Evolutionary conservation across 2,113 vertebrate genomes (phyloP).

Genomic region (Otocyon megalotis): DNA sequence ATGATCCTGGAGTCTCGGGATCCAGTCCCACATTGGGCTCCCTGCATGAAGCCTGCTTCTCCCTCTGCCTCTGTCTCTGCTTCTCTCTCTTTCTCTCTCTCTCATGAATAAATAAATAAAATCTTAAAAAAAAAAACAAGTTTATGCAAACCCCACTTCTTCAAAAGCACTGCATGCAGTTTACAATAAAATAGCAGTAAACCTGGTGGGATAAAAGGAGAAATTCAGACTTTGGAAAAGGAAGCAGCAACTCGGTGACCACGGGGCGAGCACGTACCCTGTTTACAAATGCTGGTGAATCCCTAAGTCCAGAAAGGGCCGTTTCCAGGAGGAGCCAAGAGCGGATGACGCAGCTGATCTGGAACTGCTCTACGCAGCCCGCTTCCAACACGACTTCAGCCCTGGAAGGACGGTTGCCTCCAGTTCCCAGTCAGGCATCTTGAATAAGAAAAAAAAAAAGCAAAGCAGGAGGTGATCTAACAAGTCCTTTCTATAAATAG

Average conservation of each 20-base stretch:
- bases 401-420: not conserved
- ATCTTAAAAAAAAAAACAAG: not conserved
- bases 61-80: too few species aligned
- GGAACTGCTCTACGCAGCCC: rapidly evolving
- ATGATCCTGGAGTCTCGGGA: too few species aligned
- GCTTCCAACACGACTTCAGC: not conserved
- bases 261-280: rapidly evolving
- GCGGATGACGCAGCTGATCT: not conserved
- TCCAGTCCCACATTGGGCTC: too few species aligned
- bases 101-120: too few species aligned
- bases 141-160: not conserved
- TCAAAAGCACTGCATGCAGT: not conserved
- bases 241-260: not conserved
- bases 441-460: not conserved
- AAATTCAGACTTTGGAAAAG: not conserved
- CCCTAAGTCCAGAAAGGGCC: not conserved
- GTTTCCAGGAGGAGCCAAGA: not conserved
- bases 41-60: too few species aligned
- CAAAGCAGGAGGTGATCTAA: not conserved
- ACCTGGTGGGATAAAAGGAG: not conserved
- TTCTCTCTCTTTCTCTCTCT: too few species aligned
- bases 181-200: not conserved
- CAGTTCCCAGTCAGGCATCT: not conserved
- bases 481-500: conserved; percentile 47
- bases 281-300: not conserved